phyloP scores from a whole-genome alignment of 2,797 vertebrate species.

The Acomys russatus region DNA sequence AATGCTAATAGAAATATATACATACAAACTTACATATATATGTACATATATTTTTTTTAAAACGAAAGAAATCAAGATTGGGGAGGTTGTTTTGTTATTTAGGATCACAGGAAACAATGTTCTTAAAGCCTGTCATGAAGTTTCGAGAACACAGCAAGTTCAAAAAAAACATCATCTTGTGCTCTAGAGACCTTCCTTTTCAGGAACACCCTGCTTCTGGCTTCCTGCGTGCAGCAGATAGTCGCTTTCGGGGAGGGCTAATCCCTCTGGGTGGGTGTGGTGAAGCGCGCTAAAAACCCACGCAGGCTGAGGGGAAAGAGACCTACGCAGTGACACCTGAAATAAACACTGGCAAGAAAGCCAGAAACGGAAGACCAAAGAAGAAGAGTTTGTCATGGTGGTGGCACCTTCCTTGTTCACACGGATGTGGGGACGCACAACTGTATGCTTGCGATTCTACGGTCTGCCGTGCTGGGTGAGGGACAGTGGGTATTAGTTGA shows the following conservation, averaged over 20 bases:
- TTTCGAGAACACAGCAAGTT: slow-evolving; percentile 36
- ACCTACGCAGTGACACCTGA: background rate
- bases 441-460: background rate
- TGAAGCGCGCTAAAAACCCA: background rate
- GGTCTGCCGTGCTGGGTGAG: slow-evolving; percentile 11
- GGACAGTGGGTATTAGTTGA: background rate
- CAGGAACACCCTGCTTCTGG: slow-evolving; percentile 63
- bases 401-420: background rate
- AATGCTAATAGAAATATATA: background rate
- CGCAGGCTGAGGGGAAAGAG: background rate
- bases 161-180: slow-evolving; percentile 7
- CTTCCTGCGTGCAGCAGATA: slow-evolving; percentile 28
- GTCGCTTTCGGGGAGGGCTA: background rate
- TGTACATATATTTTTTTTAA: background rate
- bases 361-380: background rate
- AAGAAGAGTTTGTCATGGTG: slow-evolving; percentile 4
- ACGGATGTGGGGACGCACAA: background rate
- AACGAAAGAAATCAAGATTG: slow-evolving; percentile 17
- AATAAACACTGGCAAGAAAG: background rate
- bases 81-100: background rate
- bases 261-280: background rate
- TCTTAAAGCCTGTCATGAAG: slow-evolving; percentile 24
- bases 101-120: slow-evolving; percentile 24
- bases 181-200: slow-evolving; percentile 36
- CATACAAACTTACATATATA: no score